phyloP scores from a whole-genome alignment of 35 echinoderm and acorn worm genomes.

The Lytechinus pictus region DNA sequence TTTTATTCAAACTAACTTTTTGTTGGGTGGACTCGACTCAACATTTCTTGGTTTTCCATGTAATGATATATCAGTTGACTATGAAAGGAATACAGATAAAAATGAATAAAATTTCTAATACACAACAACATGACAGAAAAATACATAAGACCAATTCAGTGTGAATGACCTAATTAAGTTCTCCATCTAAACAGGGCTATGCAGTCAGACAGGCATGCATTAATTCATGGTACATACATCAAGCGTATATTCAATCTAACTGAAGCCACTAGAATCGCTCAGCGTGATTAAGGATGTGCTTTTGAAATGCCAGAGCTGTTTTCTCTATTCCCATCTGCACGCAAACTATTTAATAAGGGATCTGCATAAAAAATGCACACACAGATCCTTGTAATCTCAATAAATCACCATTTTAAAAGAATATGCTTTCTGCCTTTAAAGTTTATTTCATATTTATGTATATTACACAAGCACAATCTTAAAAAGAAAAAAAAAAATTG shows the following conservation, averaged over 20 bases:
- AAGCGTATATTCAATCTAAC: not conserved
- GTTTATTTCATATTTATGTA: no score
- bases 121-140: not conserved
- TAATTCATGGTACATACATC: not conserved
- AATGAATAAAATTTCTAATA: no score
- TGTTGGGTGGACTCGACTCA: no score
- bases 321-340: not conserved
- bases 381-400: not conserved
- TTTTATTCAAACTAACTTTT: no score
- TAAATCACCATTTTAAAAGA: not conserved
- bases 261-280: not conserved
- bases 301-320: not conserved
- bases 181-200: not conserved
- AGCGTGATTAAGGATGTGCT: conserved; percentile 6
- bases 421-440: not conserved
- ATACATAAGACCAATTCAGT: not conserved
- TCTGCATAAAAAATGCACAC: not conserved
- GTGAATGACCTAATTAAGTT: not conserved
- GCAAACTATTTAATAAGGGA: not conserved
- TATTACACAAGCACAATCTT: no score
- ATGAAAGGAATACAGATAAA: no score
- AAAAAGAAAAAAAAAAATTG: no score
- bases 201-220: not conserved
- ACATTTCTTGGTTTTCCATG: no score
- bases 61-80: no score